Conservation (phyloP, 2,113 vertebrate species). For the Misgurnus mizolepis region DNA sequence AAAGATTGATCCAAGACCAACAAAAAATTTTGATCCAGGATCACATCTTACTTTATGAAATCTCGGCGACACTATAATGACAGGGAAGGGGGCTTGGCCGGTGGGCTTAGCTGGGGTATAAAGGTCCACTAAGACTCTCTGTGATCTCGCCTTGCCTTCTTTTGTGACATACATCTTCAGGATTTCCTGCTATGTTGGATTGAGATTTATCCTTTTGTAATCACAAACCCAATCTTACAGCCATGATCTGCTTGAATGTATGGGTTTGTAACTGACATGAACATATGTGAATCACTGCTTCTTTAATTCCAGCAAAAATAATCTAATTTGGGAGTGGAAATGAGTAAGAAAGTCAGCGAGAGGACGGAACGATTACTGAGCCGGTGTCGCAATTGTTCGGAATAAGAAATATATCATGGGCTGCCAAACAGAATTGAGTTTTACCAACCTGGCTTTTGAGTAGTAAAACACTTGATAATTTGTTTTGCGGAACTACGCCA, state of each 20-base stretch:
- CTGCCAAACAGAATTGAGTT: constrained; percentile 30
- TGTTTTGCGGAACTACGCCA: constrained; percentile 49
- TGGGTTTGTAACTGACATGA: neutral
- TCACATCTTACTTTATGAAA: too few species aligned
- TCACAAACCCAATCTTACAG: neutral
- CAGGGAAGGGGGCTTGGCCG: too few species aligned
- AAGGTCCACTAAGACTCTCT: too few species aligned
- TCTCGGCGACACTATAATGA: too few species aligned
- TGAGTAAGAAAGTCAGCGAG: neutral
- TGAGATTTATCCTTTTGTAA: neutral
- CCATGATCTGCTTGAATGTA: constrained; percentile 6
- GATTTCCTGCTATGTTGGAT: too few species aligned
- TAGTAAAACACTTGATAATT: constrained; percentile 46
- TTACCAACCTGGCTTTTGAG: constrained; percentile 34
- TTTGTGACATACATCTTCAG: too few species aligned
- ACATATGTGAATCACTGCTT: neutral
- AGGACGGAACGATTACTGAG: neutral
- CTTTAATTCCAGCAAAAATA: constrained; percentile 33
- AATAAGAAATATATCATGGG: neutral
- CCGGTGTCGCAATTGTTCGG: neutral
- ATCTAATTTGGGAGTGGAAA: neutral
- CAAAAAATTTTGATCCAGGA: too few species aligned
- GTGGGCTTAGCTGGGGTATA: too few species aligned
- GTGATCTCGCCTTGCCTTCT: too few species aligned
- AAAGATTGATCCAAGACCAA: too few species aligned